Evolutionary conservation across 2,797 vertebrate species (phyloP), one percentile per base, ranked within the genome.

Genomic region (Manis pentadactyla): DNA sequence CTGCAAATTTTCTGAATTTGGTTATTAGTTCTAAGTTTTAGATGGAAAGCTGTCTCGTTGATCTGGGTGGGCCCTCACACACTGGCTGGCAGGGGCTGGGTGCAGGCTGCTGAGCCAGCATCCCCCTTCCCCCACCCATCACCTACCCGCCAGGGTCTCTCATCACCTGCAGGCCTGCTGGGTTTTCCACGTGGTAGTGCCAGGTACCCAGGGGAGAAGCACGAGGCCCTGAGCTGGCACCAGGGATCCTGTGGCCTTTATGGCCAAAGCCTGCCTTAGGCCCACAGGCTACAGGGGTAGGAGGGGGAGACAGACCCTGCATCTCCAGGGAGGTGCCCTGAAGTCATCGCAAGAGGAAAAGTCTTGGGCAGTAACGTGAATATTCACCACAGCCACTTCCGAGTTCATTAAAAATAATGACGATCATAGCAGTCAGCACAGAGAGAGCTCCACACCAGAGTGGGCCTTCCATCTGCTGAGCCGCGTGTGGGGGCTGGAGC

Each of bases 381-480:
- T 19, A 10, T 5, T 18, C 7, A 2, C 49, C 81, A 23, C 57
- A 18, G 27, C 46, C 29, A 3, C 3, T 0, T 0, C 0, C 1
- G 46, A 31, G 27, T 0, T 25, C 49, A 18, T 39, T 39, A 8
- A 17, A 42, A 25, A 23, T 0, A 4, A 7, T 49, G 21, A 1
- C 12, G 5, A 19, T 3, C 37, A 0, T 1, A 25, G 4, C 34
- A 10, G 0, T 18, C 13, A 8, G 34, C 34, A 18, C 7, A 2
- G 55, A 1, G 3, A 2, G 19, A 14, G 19, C 19, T 7, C 49
- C 68, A n/a, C 37, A 3, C 31, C 19, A 11, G 27, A 31, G 21
- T 0, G 13, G 18, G 25, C 46, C 1, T 25, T 3, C 0, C 0
- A 29, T 7, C 59, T 0, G 0, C 19, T 2, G 29, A 57, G 37